Evolutionary conservation across 2,888 invertebrate genomes (phyloP).

Genomic region (Venusia cambrica): DNA sequence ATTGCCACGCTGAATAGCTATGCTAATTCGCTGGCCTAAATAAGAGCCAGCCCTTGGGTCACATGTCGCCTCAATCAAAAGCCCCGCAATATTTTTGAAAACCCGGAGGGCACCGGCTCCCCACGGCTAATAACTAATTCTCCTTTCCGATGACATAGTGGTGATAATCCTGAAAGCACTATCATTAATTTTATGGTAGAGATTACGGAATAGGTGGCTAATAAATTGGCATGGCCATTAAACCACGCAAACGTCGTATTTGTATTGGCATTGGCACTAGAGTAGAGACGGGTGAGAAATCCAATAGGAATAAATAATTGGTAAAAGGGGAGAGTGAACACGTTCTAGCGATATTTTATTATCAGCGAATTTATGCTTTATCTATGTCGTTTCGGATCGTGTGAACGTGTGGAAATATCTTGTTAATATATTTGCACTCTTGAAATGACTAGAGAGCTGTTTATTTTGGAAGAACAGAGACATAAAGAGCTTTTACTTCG

Average conservation of each 20-base stretch:
- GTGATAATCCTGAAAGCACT: too few relatives aligned
- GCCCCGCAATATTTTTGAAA: too few relatives aligned
- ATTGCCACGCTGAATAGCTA: too few relatives aligned
- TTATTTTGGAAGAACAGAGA: neutral
- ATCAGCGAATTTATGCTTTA: slow-evolving; percentile 35
- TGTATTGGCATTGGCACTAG: slow-evolving; percentile 18
- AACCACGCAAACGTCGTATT: slow-evolving; percentile 18
- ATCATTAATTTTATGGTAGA: slow-evolving; percentile 5
- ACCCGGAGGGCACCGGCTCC: too few relatives aligned
- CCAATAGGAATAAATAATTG: slow-evolving; percentile 30
- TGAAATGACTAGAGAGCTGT: neutral
- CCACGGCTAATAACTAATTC: too few relatives aligned
- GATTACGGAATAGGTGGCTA: slow-evolving; percentile 14
- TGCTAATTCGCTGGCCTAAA: too few relatives aligned
- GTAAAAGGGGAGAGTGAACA: slow-evolving; percentile 33
- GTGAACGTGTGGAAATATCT: slow-evolving; percentile 24
- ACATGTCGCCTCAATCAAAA: too few relatives aligned
- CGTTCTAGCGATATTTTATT: slow-evolving; percentile 36
- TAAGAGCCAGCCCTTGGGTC: too few relatives aligned
- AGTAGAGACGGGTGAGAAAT: slow-evolving; percentile 24
- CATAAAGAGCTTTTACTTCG: slow-evolving; percentile 8
- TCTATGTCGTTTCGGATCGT: slow-evolving; percentile 29
- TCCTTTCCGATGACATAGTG: too few relatives aligned
- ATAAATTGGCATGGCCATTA: slow-evolving; percentile 13
- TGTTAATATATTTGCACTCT: slow-evolving; percentile 10